phyloP scores from a whole-genome alignment of 2,113 vertebrate species.

The Hemibagrus wyckioides region DNA sequence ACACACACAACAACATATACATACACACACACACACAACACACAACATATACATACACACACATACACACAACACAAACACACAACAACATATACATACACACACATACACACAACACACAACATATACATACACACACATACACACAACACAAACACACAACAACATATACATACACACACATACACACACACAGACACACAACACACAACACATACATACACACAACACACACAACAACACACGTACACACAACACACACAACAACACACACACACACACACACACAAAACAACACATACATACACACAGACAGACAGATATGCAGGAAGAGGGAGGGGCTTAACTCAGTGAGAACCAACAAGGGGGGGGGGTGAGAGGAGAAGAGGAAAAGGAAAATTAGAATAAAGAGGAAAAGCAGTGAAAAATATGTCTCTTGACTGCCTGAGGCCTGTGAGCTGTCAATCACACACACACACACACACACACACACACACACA shows the following conservation, averaged over 20 bases:
- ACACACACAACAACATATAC: too few species aligned
- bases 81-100: too few species aligned
- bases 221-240: background rate
- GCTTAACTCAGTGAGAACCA: background rate
- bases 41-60: too few species aligned
- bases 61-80: too few species aligned
- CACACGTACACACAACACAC: background rate
- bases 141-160: too few species aligned
- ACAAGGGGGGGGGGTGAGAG: background rate
- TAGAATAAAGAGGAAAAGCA: background rate
- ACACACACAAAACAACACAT: background rate
- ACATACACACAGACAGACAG: too few species aligned
- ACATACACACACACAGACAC: too few species aligned
- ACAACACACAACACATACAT: too few species aligned
- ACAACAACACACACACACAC: background rate
- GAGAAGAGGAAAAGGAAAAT: background rate
- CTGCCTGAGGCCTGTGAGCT: constrained; percentile 15
- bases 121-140: too few species aligned
- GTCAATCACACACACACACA: background rate
- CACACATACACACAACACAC: too few species aligned
- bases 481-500: constrained; percentile 4
- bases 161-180: too few species aligned
- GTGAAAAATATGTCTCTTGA: constrained; percentile 6
- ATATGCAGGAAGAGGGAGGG: background rate
- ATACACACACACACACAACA: too few species aligned